Evolutionary conservation across 2,888 invertebrate genomes (phyloP).

Genomic region (Cephus rjabovi): DNA sequence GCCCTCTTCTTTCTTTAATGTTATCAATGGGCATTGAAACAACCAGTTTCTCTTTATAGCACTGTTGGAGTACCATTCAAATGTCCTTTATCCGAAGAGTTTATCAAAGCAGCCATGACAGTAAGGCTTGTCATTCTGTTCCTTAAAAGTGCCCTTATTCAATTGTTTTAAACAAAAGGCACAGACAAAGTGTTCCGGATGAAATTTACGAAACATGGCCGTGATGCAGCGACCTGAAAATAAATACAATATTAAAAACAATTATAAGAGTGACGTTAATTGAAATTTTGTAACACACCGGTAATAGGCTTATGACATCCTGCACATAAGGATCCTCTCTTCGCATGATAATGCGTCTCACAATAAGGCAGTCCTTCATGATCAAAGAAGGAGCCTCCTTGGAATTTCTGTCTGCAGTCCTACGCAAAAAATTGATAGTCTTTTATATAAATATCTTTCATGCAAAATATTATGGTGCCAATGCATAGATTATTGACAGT

Average conservation of each 20-base stretch:
- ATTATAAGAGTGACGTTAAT: constrained; percentile 4
- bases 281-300: constrained; percentile 61
- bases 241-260: constrained; percentile 5
- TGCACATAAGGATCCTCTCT: constrained; percentile 96
- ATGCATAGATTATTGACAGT: background rate
- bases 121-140: constrained; percentile 98
- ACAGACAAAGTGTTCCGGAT: constrained; percentile 99
- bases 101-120: constrained; percentile 98
- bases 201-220: constrained; percentile 99
- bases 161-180: constrained; percentile 98
- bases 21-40: background rate
- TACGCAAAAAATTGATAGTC: constrained; percentile 66
- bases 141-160: constrained; percentile 99
- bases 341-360: constrained; percentile 98
- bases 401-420: constrained; percentile 98
- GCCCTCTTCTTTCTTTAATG: background rate
- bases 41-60: background rate
- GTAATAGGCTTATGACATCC: constrained; percentile 98
- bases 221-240: constrained; percentile 90
- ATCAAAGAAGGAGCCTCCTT: constrained; percentile 98
- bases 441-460: background rate
- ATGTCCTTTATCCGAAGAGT: constrained; percentile 81
- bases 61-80: background rate
- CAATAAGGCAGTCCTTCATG: constrained; percentile 98
- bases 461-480: constrained; percentile 2